These are phyloP conservation scores for Patella caerulea DNA, from an alignment of 2,888 invertebrate genomes.

Conservation along the genomic window DNA sequence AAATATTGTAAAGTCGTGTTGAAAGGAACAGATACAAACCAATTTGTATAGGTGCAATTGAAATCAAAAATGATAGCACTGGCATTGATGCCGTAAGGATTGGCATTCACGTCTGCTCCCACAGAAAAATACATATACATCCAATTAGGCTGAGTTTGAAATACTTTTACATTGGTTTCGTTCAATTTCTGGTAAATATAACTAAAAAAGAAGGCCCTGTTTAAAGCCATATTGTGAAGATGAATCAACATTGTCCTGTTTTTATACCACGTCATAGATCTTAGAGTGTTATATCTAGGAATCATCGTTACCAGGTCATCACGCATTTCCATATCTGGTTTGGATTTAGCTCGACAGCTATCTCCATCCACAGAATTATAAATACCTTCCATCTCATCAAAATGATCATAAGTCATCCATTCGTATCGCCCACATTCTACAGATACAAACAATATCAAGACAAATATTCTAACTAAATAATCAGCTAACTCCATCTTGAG, in stretches of 20 bases:
- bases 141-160: conserved; percentile 95
- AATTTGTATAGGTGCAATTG: conserved; percentile 92
- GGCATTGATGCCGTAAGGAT: conserved; percentile 83
- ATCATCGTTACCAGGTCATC: conserved; percentile 87
- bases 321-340: conserved; percentile 87
- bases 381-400: conserved; percentile 87
- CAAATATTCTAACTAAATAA: background rate
- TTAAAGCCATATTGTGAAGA: conserved; percentile 95
- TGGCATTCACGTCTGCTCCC: conserved; percentile 93
- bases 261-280: conserved; percentile 79
- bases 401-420: conserved; percentile 80
- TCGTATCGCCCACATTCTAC: background rate
- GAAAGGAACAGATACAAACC: conserved; percentile 81
- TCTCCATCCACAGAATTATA: conserved; percentile 86
- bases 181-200: conserved; percentile 56
- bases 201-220: conserved; percentile 85
- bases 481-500: background rate
- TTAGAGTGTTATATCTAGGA: conserved; percentile 71
- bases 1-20: conserved; percentile 95
- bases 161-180: conserved; percentile 65
- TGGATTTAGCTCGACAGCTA: conserved; percentile 90
- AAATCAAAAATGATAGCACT: conserved; percentile 94
- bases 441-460: background rate
- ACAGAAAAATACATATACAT: conserved; percentile 96
- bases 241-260: conserved; percentile 93